Percentiles rank a stretch among this genome's conserved stretches.
phyloP scores from a whole-genome alignment of 2,113 vertebrate genomes.

The Coturnix japonica region DNA sequence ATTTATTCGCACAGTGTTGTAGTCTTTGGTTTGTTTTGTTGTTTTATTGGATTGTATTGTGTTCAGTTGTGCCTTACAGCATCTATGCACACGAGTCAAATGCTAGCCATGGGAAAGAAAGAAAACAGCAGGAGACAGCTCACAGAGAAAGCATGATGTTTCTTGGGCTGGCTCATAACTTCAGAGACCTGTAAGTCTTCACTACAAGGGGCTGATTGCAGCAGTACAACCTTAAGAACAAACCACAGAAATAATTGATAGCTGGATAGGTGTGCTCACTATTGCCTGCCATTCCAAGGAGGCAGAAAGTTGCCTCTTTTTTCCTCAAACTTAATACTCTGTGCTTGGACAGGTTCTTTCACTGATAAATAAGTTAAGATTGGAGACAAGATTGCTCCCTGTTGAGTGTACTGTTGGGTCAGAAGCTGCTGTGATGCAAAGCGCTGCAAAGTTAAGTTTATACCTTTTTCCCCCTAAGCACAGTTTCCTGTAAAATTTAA shows the following conservation, averaged over 20 bases:
- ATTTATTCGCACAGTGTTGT: conserved; percentile 70
- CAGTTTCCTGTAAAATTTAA: background rate
- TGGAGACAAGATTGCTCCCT: background rate
- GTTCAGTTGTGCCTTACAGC: conserved; percentile 6
- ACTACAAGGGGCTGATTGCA: background rate
- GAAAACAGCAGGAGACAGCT: background rate
- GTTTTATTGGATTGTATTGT: conserved; percentile 20
- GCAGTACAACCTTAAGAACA: rapidly evolving
- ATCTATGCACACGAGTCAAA: background rate
- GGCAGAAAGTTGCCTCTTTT: background rate
- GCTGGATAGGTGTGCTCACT: rapidly evolving
- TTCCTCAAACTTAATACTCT: background rate
- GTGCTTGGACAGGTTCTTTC: background rate
- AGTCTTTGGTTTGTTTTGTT: conserved; percentile 34
- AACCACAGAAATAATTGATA: rapidly evolving
- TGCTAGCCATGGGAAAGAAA: background rate
- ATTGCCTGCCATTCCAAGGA: background rate
- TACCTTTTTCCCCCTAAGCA: background rate
- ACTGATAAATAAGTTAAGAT: background rate
- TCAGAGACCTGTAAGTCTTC: rapidly evolving
- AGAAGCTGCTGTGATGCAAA: background rate
- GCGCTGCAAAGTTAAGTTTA: background rate
- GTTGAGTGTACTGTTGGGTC: background rate
- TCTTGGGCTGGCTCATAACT: background rate
- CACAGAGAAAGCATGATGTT: rapidly evolving